Evolutionary conservation across 2,888 invertebrate species (phyloP).

Genomic region (Apodemia duryi): DNA sequence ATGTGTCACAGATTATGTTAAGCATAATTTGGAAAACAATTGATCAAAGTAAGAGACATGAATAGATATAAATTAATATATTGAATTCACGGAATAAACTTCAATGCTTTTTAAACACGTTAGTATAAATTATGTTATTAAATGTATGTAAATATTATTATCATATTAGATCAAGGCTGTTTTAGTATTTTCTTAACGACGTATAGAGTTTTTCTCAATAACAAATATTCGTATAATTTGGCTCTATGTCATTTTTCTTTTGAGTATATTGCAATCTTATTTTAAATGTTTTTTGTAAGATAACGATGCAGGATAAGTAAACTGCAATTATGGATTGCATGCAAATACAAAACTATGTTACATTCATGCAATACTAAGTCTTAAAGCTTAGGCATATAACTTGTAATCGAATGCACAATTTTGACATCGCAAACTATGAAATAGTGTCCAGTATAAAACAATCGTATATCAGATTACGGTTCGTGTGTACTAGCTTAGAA

Average conservation of each 20-base stretch:
- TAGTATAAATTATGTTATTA: neutral
- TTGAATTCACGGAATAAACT: neutral
- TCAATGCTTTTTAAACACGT: neutral
- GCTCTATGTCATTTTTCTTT: neutral
- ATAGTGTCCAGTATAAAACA: conserved; percentile 25
- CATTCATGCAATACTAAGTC: conserved; percentile 17
- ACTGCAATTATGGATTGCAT: conserved; percentile 30
- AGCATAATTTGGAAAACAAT: neutral
- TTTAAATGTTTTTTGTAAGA: neutral
- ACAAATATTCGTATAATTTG: neutral
- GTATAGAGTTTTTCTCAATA: neutral
- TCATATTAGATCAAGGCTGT: conserved; percentile 5
- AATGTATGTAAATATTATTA: conserved; percentile 1
- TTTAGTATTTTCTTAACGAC: neutral
- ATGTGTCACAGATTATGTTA: conserved; percentile 15
- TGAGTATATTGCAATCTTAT: neutral
- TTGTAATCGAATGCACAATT: neutral
- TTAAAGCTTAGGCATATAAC: neutral
- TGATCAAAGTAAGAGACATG: neutral
- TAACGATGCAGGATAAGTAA: conserved; percentile 25
- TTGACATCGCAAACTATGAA: conserved; percentile 14
- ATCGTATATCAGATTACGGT: conserved; percentile 41
- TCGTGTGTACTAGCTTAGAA: conserved; percentile 31
- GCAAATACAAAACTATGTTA: conserved; percentile 30
- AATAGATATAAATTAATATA: neutral